A percentile compares a stretch with the other conserved stretches of the same genome.
These are phyloP conservation scores for Tromatobia lineatoria DNA, from an alignment of 2,888 invertebrate genomes.

Conservation along the genomic window DNA sequence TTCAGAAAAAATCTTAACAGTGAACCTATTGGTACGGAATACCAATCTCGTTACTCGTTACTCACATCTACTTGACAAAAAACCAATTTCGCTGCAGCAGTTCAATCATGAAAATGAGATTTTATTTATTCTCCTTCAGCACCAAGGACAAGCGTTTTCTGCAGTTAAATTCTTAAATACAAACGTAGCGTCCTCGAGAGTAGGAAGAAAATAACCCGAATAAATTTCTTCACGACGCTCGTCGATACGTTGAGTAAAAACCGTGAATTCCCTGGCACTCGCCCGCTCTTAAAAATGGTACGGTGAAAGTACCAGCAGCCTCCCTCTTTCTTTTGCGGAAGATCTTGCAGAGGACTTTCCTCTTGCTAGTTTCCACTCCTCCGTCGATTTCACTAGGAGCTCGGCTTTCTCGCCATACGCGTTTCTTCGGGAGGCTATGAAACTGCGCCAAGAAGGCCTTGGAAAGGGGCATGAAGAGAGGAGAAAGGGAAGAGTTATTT, in stretches of 20 bases:
- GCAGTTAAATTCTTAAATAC: neutral
- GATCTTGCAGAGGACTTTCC: conserved; percentile 16
- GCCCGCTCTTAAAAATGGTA: neutral
- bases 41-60: conserved; percentile 18
- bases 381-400: conserved; percentile 9
- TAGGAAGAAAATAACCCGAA: neutral
- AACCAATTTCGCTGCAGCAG: conserved; percentile 1
- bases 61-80: conserved; percentile 1
- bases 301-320: neutral
- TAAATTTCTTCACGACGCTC: neutral
- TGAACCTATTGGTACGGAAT: neutral
- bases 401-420: conserved; percentile 23
- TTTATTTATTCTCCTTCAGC: neutral
- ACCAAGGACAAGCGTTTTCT: neutral
- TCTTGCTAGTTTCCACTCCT: neutral
- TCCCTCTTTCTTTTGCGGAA: conserved; percentile 2
- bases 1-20: too few relatives aligned
- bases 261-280: neutral
- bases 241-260: conserved; percentile 4
- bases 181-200: neutral
- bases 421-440: conserved; percentile 32
- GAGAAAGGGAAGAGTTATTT: conserved; percentile 73
- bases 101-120: conserved; percentile 10
- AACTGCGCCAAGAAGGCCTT: conserved; percentile 12
- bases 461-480: conserved; percentile 6